Conservation (phyloP, 2,113 vertebrate species). For the Haemorhous mexicanus region DNA sequence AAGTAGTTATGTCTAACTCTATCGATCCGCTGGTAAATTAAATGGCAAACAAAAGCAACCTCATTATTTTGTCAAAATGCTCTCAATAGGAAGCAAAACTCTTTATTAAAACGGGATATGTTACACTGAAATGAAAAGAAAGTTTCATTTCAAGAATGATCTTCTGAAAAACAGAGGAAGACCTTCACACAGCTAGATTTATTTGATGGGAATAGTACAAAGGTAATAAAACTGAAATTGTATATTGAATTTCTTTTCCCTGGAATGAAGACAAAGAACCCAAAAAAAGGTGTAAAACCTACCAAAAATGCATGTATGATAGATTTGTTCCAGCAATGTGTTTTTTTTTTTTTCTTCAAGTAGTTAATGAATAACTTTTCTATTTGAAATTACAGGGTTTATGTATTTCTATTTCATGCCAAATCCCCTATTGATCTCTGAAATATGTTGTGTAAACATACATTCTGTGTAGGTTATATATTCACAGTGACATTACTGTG, state of each 20-base stretch:
- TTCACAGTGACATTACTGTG: not conserved
- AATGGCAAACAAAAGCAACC: conserved; percentile 46
- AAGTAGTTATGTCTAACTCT: conserved; percentile 28
- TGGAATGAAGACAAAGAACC: not conserved
- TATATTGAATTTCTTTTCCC: conserved; percentile 26
- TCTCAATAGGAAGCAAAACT: not conserved
- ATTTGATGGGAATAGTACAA: not conserved
- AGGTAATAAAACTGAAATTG: conserved; percentile 47
- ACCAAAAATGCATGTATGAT: not conserved
- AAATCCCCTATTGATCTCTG: not conserved
- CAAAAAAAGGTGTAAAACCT: not conserved
- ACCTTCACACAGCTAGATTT: not conserved
- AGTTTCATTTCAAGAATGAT: conserved; percentile 1
- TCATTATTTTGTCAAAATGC: conserved; percentile 33
- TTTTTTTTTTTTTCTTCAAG: not conserved
- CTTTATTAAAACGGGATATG: conserved; percentile 5
- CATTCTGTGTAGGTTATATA: not conserved
- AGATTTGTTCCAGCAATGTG: not conserved
- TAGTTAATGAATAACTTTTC: not conserved
- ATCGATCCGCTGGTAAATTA: conserved; percentile 60
- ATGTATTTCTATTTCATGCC: not conserved
- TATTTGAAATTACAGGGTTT: not conserved
- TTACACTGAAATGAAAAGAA: conserved; percentile 32
- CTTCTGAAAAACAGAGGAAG: not conserved
- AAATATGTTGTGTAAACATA: not conserved